Base-by-base conservation (phyloP, 2,888 invertebrate species). In the Sacculina carcini region DNA sequence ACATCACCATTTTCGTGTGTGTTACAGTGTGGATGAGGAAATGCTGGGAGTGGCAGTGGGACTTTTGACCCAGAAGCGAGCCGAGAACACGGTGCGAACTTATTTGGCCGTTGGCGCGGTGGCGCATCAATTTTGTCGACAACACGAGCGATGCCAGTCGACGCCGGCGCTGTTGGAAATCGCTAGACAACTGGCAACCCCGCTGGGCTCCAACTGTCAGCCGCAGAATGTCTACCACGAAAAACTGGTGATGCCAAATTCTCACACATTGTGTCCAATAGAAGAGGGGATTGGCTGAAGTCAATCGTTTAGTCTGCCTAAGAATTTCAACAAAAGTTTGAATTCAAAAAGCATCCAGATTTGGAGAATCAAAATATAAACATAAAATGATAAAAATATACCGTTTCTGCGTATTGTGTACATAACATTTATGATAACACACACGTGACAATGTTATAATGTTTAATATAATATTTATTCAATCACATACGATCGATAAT, bases 91-190 rank as follows among this genome's bases (percentile, higher is more conserved):
- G 28, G 28, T 28, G 14, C 42, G 42, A 14, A 53, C 53, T 10
- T 53, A 52, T 38, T 28, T 56, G 9, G 51, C 53, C 1, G 53
- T 52, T 3, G 55, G 55, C 2, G 49, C 53, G 5, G 48, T 56
- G n/a, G 47, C 55, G n/a, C 51, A 55, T 34, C 28, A 52, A 5
- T 56, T 55, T 48, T 56, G 56, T 28, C 51, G 39, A 6, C 51
- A 54, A 36, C 53, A 56, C 46, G 42, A 40, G 9, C 16, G 31
- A 44, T 56, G 56, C 28, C 29, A 39, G 6, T 12, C 29, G 3
- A 32, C 51, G 31, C 31, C 21, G 2, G 50, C 50, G 9, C 52
- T 54, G 5, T 49, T 48, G 38, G 38, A 50, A 31, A 51, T 52
- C 19, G 50, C 53, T 51, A 51, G 32, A 2, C 31, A 48, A 2